Evolutionary conservation across 2,888 invertebrate species (phyloP), one percentile per base, ranked within the genome.

Genomic region (Acrobeloides nanus): DNA sequence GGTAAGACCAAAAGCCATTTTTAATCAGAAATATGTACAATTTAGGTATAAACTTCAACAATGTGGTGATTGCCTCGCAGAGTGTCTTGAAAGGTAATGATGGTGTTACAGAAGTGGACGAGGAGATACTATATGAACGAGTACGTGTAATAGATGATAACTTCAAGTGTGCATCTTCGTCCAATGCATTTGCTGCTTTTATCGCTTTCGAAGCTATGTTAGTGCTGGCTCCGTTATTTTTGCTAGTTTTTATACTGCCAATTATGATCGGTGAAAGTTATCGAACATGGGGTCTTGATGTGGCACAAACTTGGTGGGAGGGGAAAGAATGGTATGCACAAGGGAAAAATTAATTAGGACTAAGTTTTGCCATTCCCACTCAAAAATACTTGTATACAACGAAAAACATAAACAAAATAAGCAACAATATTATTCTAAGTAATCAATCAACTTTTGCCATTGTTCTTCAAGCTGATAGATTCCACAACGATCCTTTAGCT

Each of bases 261-360:
- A 25, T 51, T n/a, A 55, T 51, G 55, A 46, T 51, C 40, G 52
- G 52, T 15, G 35, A 32, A 18, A 38, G 32, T 27, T 51, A 54
- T 18, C 52, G 52, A 12, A 38, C 52, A 7, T 51, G 52, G 52
- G 52, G 52, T 6, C 31, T 51, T 10, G 52, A 51, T 33, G 47
- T 51, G 7, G 54, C 54, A 10, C 33, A 54, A 12, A 54, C 52
- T 25, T 51, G 52, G 52, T 51, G 50, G 50, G 50, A 50, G 18
- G 17, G 45, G 2, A 53, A 44, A 29, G 50, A 50, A 25, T 50
- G 50, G 50, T 50, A 10, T 7, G 47, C 33, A 7, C 15, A 32
- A 21, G n/a, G n/a, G n/a, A n/a, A n/a, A n/a, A n/a, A n/a, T n/a
- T n/a, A n/a, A n/a, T n/a, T n/a, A n/a, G n/a, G n/a, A n/a, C n/a